Evolutionary conservation across 2,888 invertebrate species (phyloP).

Genomic region (Steinernema scapterisci): DNA sequence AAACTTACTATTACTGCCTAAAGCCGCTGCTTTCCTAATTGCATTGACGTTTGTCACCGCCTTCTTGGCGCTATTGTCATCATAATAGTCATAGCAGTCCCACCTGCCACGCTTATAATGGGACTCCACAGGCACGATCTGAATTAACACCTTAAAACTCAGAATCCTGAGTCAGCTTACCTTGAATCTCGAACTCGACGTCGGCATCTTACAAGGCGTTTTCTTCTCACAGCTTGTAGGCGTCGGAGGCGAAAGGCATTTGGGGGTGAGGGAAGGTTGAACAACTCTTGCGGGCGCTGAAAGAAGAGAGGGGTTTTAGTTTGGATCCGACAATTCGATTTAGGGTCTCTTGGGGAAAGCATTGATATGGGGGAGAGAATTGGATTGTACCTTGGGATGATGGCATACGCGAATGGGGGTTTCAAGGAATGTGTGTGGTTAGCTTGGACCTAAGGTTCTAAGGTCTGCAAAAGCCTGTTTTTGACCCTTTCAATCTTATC

Average conservation of each 20-base stretch:
- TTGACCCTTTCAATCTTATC: too few relatives aligned
- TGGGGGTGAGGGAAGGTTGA: not conserved
- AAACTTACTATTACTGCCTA: slow-evolving; percentile 7
- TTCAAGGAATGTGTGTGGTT: too few relatives aligned
- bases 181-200: slow-evolving; percentile 20
- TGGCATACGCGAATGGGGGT: too few relatives aligned
- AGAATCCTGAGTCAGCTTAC: too few relatives aligned
- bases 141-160: too few relatives aligned
- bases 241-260: slow-evolving; percentile 5
- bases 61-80: slow-evolving; percentile 31
- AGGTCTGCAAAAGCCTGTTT: too few relatives aligned
- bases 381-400: not conserved
- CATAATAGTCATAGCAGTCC: slow-evolving; percentile 58
- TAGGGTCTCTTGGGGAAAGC: slow-evolving; percentile 5
- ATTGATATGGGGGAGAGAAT: not conserved
- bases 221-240: not conserved
- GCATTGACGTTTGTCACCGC: not conserved
- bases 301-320: not conserved
- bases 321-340: not conserved
- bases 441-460: too few relatives aligned
- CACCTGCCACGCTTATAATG: slow-evolving; percentile 59
- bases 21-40: not conserved
- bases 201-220: slow-evolving; percentile 12
- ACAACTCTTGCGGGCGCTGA: slow-evolving; percentile 14
- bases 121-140: slow-evolving; percentile 61